Percentiles rank a stretch among this genome's conserved stretches.
Conservation (phyloP, 2,797 vertebrate species). For the Rhincodon typus region DNA sequence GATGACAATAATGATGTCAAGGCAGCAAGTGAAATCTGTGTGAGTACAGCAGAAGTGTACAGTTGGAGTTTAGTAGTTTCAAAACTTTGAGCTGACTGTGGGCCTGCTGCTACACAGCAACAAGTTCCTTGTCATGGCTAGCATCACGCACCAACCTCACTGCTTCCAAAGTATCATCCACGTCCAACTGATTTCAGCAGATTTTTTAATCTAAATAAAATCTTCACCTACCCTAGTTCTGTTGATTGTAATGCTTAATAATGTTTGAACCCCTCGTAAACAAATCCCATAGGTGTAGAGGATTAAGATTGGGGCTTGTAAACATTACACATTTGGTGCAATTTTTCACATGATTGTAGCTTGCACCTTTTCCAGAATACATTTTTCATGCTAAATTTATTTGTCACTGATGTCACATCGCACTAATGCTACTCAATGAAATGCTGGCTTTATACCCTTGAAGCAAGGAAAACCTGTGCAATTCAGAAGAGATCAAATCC, state of each 20-base stretch:
- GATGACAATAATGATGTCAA: not conserved
- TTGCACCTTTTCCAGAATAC: conserved; percentile 24
- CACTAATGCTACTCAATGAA: not conserved
- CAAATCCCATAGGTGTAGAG: not conserved
- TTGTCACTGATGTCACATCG: conserved; percentile 20
- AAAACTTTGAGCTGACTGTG: not conserved
- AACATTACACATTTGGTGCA: not conserved
- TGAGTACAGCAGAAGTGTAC: not conserved
- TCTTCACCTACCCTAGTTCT: not conserved
- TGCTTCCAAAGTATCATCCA: not conserved
- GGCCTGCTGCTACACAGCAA: not conserved
- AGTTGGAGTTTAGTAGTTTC: not conserved
- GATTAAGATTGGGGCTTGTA: not conserved
- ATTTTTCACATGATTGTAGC: not conserved
- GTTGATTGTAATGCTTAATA: not conserved
- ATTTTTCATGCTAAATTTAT: not conserved
- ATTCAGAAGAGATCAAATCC: not conserved
- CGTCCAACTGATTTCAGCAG: not conserved
- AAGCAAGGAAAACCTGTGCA: not conserved
- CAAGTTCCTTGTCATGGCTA: no score
- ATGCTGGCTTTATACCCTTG: not conserved
- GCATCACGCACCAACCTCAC: no score
- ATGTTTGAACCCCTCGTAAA: not conserved
- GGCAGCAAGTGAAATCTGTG: not conserved
- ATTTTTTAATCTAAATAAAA: not conserved